Evolutionary conservation across 1,140 invertebrate species (phyloP), one percentile per base, ranked within the genome.

Genomic region (Mylabris phalerata): DNA sequence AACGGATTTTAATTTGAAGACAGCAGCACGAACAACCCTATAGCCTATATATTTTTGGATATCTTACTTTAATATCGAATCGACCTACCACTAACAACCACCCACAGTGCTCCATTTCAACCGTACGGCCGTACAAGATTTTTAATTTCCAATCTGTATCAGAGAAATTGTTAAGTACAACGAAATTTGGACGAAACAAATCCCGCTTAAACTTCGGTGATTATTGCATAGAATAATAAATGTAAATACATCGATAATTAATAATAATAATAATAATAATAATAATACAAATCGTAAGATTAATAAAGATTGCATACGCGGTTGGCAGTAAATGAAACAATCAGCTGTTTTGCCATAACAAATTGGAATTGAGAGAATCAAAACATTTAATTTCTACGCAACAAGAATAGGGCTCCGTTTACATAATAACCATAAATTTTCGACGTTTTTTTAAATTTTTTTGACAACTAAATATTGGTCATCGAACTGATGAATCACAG

Each of bases 401-500:
- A 32, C 32, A 32, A 32, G 4, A 32, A 32, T 32, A 32, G 42
- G 41, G 9, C 47, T 25, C 19, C 5, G 4, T 7, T 56, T 25
- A 25, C 4, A 32, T 32, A 32, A 32, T 32, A 32, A 32, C 2
- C 7, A 32, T 68, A 69, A 60, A 60, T 64, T 60, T 42, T 42
- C 10, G 11, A 9, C 5, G 41, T n/a, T 11, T 42, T n/a, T 11
- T n/a, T 42, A 42, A 42, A 11, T 66, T 63, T 61, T 70, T 72
- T 69, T 70, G 65, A 72, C 60, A 73, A 71, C 65, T 68, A 71
- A 73, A 64, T 64, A 66, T 73, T 72, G 72, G 69, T 72, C 71
- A 73, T 70, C 69, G 69, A 71, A 74, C 45, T 63, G 70, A 69
- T 72, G 72, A 71, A 74, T 73, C 72, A 74, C 72, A 74, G 72